These are phyloP conservation scores for Apamea crenata DNA, from an alignment of 2,888 invertebrate species.

Conservation along the genomic window DNA sequence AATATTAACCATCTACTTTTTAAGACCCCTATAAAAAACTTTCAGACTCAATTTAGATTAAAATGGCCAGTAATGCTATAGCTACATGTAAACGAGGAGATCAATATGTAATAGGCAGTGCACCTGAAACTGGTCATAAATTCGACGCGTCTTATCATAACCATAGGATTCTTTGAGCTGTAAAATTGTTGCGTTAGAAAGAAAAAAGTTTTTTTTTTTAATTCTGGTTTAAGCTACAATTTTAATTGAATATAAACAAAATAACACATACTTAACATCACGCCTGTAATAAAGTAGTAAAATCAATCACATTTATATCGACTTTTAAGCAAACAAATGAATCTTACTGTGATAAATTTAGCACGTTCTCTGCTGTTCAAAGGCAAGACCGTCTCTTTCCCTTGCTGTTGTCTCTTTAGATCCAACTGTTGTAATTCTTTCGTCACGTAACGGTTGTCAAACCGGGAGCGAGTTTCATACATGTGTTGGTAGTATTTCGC, in stretches of 20 bases:
- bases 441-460: constrained; percentile 93
- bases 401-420: constrained; percentile 89
- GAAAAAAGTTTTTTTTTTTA: not conserved
- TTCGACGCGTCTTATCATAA: not conserved
- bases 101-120: not conserved
- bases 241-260: not conserved
- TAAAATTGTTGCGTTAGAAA: not conserved
- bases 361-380: constrained; percentile 91
- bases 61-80: not conserved
- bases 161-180: not conserved
- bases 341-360: constrained; percentile 91
- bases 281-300: not conserved
- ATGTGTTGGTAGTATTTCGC: constrained; percentile 93
- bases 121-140: not conserved
- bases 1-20: not conserved
- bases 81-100: not conserved
- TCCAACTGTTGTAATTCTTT: constrained; percentile 92
- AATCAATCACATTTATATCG: not conserved
- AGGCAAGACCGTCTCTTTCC: constrained; percentile 92
- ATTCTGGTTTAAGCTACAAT: not conserved
- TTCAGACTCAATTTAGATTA: not conserved
- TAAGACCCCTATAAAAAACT: no score
- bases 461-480: constrained; percentile 92
- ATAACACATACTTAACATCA: not conserved
- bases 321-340: no score